Conservation (phyloP, 1,140 invertebrate genomes). For the Leguminivora glycinivorella region DNA sequence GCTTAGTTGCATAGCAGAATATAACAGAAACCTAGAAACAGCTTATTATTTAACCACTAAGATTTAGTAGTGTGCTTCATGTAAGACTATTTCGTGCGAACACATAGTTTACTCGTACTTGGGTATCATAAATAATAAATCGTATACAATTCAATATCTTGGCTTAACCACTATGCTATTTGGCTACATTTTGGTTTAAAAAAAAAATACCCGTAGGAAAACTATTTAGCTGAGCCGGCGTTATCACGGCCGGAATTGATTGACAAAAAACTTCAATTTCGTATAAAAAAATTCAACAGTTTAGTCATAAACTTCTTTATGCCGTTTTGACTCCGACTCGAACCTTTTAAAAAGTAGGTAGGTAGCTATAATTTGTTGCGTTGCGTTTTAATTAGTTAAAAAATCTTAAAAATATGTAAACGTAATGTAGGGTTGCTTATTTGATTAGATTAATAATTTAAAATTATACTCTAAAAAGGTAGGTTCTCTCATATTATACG, state of each 20-base stretch:
- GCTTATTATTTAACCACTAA: not conserved
- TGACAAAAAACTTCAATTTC: no score
- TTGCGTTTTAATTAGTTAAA: not conserved
- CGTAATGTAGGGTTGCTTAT: not conserved
- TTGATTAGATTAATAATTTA: not conserved
- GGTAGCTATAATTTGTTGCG: not conserved
- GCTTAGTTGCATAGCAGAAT: not conserved
- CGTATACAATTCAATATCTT: conserved; percentile 27
- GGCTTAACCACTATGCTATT: conserved; percentile 11
- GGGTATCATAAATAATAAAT: conserved; percentile 16
- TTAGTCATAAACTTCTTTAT: not conserved
- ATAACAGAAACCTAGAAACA: not conserved
- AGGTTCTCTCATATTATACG: not conserved
- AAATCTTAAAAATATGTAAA: not conserved
- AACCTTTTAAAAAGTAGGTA: not conserved
- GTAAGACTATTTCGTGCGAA: conserved; percentile 23
- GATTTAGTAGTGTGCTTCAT: conserved; percentile 4
- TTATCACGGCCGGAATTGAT: not conserved
- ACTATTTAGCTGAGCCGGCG: not conserved
- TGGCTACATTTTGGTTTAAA: conserved; percentile 26
- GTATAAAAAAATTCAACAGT: not conserved
- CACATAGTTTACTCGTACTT: conserved; percentile 6
- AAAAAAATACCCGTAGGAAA: conserved; percentile 27
- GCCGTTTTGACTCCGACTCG: not conserved
- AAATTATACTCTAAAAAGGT: not conserved